Percentiles rank a stretch among this genome's conserved stretches.
phyloP scores from a whole-genome alignment of 2,113 vertebrate species.

The Platichthys stellatus region DNA sequence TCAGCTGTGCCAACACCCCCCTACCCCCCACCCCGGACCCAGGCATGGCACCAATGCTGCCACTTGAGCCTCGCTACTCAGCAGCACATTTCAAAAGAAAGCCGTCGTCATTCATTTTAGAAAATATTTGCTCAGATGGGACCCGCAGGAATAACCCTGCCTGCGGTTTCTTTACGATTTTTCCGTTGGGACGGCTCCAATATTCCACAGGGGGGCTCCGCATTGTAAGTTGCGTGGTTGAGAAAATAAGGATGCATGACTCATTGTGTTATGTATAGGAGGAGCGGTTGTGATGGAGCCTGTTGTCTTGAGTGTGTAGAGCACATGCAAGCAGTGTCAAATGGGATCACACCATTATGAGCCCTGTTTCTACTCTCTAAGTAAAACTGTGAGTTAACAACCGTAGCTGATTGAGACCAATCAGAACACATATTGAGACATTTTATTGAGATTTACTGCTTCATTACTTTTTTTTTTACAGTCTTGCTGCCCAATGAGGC shows the following conservation, averaged over 20 bases:
- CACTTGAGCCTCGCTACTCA: slow-evolving; percentile 66
- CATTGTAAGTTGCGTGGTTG: slow-evolving; percentile 12
- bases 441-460: neutral
- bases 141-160: slow-evolving; percentile 36
- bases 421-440: neutral
- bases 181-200: slow-evolving; percentile 60
- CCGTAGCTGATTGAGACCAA: neutral
- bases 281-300: slow-evolving; percentile 5
- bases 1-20: slow-evolving; percentile 65
- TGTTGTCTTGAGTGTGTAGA: neutral
- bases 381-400: neutral
- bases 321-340: slow-evolving; percentile 1
- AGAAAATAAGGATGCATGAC: slow-evolving; percentile 34
- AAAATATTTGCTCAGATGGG: slow-evolving; percentile 52
- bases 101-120: slow-evolving; percentile 36
- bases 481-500: no score
- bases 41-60: slow-evolving; percentile 68
- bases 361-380: neutral
- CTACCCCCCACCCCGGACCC: neutral
- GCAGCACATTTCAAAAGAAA: slow-evolving; percentile 63
- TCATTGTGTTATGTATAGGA: slow-evolving; percentile 35
- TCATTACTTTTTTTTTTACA: no score
- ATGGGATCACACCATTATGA: neutral
- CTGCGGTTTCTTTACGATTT: slow-evolving; percentile 36
- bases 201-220: slow-evolving; percentile 22